Evolutionary conservation across 1,140 invertebrate species (phyloP), one percentile per base, ranked within the genome.

Genomic region (Orussus abietinus): DNA sequence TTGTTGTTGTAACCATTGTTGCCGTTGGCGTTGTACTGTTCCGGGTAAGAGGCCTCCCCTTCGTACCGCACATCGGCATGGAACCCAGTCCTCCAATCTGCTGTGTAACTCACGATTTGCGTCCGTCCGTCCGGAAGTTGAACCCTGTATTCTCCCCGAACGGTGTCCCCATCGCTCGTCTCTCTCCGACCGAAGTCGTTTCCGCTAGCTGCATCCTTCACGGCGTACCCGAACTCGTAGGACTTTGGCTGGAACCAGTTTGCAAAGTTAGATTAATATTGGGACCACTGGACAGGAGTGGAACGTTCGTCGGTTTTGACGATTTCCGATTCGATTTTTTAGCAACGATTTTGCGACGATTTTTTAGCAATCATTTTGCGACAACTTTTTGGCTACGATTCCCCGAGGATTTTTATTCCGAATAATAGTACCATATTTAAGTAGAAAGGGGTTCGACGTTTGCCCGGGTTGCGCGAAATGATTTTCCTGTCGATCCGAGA

Each of bases 61-160:
- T 86, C 83, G 56, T 88, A 89, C 45, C 80, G 77, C 2, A 88
- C 85, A 43, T 87, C 82, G n/a, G 85, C 85, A 58, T 87, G 84
- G 69, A 84, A 88, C 5, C 86, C 86, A 5, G 79, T 84, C 56
- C 82, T 77, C 80, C 84, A 85, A 53, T 88, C 86, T 0, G 86
- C 86, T 29, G 81, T 84, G 64, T 89, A 89, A 3, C 81, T 83
- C 9, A 88, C 85, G 51, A 77, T 75, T 61, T 80, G 78, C n/a
- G 79, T 80, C 22, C 86, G 74, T 10, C 85, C 85, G 58, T 88
- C 85, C 0, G 86, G 85, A 42, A 88, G 72, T 47, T 80, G 77
- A 17, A 88, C 85, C 42, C 81, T 71, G 68, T 89, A 89, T 56
- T 86, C 82, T 13, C 86, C 86, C 10, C 74, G 64, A 4, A 83